Evolutionary conservation across 2,113 vertebrate genomes (phyloP), one percentile per base, ranked within the genome.

Genomic region (Psammodynastes pulverulentus): DNA sequence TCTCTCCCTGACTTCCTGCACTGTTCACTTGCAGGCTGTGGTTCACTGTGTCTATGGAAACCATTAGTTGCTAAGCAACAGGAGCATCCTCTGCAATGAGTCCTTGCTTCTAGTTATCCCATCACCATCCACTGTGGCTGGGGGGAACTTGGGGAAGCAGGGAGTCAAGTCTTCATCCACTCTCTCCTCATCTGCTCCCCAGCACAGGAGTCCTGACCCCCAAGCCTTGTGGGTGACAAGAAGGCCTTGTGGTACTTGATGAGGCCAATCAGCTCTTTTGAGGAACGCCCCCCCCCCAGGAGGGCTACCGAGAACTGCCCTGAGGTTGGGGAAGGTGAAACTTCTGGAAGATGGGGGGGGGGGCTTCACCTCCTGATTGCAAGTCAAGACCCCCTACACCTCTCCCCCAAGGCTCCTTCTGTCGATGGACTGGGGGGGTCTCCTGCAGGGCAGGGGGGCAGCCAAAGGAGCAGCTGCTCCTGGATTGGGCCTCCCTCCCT

Each of bases 31-130:
- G 94, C 97, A 98, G 97, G 97, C 97, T 97, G 96, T 96, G 97
- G 97, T 98, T 97, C 96, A 95, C 97, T 93, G 94, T 98, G 97
- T 97, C 98, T 97, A 97, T 97, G 97, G 98, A 98, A 98, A 99
- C 98, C 97, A 98, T 98, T 98, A 97, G 98, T 98, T 98, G 98
- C 98, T 98, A 98, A 97, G 98, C 98, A 98, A 99, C 98, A 96
- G 97, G 96, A 97, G 97, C 97, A 98, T 98, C 98, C 97, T 97
- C 97, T 98, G 96, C 93, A 94, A 96, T 96, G 97, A 98, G 97
- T 97, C 97, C 97, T 98, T 94, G 93, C 98, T 98, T 98, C 97
- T 98, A 98, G 98, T 98, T 98, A 98, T 98, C 98, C 97, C 97
- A 97, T 97, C 97, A 34, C 34, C 62, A 34, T 34, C 62, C 29